Base-by-base conservation (phyloP, 2,888 invertebrate genomes). In the Strigamia crassipes region DNA sequence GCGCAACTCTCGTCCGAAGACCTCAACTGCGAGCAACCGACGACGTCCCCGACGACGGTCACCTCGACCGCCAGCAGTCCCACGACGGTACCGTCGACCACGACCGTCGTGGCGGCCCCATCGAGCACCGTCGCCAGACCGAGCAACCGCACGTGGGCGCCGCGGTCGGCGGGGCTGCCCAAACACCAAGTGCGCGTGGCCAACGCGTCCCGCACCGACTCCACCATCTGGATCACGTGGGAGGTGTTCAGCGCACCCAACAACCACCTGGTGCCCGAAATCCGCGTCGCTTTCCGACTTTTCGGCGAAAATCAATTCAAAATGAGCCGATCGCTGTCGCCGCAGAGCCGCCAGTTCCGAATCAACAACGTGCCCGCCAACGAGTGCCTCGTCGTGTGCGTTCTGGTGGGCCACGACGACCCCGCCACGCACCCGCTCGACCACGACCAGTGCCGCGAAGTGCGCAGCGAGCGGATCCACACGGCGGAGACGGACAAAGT, bases 331-430 rank as follows among this genome's bases (percentile, higher is more conserved):
- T 95, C 95, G 0, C 88, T 96, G 82, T 95, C 96, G 88, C 93
- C 95, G 23, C 94, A 94, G 86, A 95, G 96, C 89, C 90, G 95
- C 85, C 96, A 96, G 88, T 96, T 96, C 86, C 95, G 94, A 89
- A 95, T 96, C 83, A 95, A 95, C 89, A 96, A 96, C 86, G 95
- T 96, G 83, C 96, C 96, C 77, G 92, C 94, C 12, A 89, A 96
- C 93, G 96, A 96, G 90, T 96, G 96, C 88, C 94, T 96, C 84
- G 93, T 96, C 84, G 96, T 96, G 84, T 96, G 96, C 89, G 96
- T 96, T 83, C 94, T 96, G 85, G 95, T 95, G 82, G 79, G 92
- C 94, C 21, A 92, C 94, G 78, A 92, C 94, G 81, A 94, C 94
- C 82, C 85, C 86, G 83, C 86, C 84, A 83, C 94, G 95, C 89